Percentiles rank a stretch among this genome's conserved stretches.
phyloP scores from a whole-genome alignment of 1,140 invertebrate genomes.

The Lasioglossum baleicum region DNA sequence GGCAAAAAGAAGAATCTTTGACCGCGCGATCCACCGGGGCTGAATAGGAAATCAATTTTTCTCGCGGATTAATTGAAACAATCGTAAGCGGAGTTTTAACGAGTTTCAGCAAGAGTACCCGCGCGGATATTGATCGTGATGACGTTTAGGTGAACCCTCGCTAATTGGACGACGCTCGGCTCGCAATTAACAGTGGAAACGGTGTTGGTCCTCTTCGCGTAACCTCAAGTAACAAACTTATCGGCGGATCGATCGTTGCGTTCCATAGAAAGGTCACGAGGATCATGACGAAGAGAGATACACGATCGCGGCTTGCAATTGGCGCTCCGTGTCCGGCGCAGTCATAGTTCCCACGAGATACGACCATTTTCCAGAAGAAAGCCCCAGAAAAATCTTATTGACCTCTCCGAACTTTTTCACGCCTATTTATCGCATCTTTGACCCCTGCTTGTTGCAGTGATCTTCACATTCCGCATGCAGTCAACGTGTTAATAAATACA shows the following conservation, averaged over 20 bases:
- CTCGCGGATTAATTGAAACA: slow-evolving; percentile 38
- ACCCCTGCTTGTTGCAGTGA: no score
- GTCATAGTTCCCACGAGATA: background rate
- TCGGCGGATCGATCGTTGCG: slow-evolving; percentile 54
- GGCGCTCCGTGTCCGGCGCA: background rate
- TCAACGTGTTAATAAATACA: no score
- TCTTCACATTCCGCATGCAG: no score
- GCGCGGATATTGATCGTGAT: slow-evolving; percentile 28
- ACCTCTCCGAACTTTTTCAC: no score
- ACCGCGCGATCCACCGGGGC: background rate
- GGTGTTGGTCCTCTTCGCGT: slow-evolving; percentile 65
- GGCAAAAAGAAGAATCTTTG: slow-evolving; percentile 59
- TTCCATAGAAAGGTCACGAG: slow-evolving; percentile 59
- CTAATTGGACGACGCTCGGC: slow-evolving; percentile 41
- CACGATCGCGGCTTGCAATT: slow-evolving; percentile 3
- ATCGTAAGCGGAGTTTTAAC: slow-evolving; percentile 34
- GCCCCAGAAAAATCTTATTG: no score
- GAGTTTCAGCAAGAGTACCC: slow-evolving; percentile 48
- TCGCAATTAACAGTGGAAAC: slow-evolving; percentile 51
- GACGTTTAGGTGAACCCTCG: slow-evolving; percentile 61
- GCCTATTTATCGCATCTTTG: no score
- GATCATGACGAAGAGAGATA: slow-evolving; percentile 46
- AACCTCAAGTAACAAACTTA: slow-evolving; percentile 71
- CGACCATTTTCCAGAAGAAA: background rate
- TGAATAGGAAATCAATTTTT: slow-evolving; percentile 54